Base-by-base conservation (phyloP, 1,140 invertebrate genomes). In the Stegodyphus mimosarum region DNA sequence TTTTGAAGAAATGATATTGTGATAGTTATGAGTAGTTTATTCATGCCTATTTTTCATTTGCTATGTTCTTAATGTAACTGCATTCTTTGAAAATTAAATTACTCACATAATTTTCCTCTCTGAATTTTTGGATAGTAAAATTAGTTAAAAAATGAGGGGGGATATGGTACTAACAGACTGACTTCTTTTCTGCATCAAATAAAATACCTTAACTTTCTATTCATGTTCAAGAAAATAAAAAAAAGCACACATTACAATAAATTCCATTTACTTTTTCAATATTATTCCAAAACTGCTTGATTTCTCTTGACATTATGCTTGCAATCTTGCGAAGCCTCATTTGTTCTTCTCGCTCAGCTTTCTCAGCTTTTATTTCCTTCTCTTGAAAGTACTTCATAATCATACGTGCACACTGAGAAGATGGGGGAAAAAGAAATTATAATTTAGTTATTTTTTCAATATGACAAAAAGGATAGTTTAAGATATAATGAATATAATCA, bases 351-450 rank as follows among this genome's bases (percentile, higher is more conserved):
- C 97, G 97, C 89, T 98, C 96, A 6, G 96, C 97, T 89, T 94
- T 94, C 88, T 97, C 94, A 51, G 95, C 96, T 74, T 95, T 95
- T 67, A 95, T 92, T 78, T 96, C 96, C 89, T 97, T 97, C 88
- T 99, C 97, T 91, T 97, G 95, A 91, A 98, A 98, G 92, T 99
- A 95, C 90, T 98, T 98, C 89, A 97, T 95, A 72, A 99, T 95
- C 93, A 98, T 98, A 86, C 90, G 89, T 15, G 92, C 91, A 88
- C 93, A 91, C 91, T 92, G 80, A 60, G 66, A 81, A 60, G 9
- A 11, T 2, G 55, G 15, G 7, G 89, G 81, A 7, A 79, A 81
- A 66, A 48, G 49, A 67, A 87, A 50, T 69, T 69, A 69, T n/a
- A n/a, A 33, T 33, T 33, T 33, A 33, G 33, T 33, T 33, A 1